Evolutionary conservation across 2,113 vertebrate genomes (phyloP).

Genomic region (Poicephalus gulielmi): DNA sequence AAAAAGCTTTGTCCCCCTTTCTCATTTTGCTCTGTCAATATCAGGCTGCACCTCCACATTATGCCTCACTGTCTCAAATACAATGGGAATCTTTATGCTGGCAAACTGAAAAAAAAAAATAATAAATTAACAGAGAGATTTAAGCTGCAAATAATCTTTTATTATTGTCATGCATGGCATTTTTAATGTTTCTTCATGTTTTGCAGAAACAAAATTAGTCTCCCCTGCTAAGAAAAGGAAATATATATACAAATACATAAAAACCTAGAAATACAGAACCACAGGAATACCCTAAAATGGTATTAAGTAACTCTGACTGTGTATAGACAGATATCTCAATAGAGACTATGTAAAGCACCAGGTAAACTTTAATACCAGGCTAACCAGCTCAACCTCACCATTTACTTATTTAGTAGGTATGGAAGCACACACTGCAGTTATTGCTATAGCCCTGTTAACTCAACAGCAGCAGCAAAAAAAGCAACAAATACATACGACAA

Average conservation of each 20-base stretch:
- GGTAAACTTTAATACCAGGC: neutral
- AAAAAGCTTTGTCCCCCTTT: conserved; percentile 18
- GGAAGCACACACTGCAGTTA: neutral
- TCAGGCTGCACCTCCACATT: neutral
- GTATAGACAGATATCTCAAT: neutral
- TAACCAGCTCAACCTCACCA: neutral
- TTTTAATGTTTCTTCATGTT: conserved; percentile 16
- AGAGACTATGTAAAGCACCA: neutral
- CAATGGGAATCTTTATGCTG: neutral
- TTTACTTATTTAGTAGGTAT: neutral
- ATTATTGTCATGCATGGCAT: neutral
- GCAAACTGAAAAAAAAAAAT: neutral
- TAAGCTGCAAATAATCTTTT: conserved; percentile 14
- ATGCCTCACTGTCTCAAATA: neutral
- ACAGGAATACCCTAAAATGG: neutral
- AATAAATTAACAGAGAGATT: neutral
- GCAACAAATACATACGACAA: neutral
- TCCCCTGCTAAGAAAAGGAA: conserved; percentile 13
- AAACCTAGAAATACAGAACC: neutral
- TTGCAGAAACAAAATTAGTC: conserved; percentile 40
- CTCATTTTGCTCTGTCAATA: neutral
- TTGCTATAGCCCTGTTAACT: neutral
- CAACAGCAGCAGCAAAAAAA: neutral
- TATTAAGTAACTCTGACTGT: neutral
- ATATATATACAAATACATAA: neutral